A percentile compares a stretch with the other conserved stretches of the same genome.
Conservation (phyloP, 2,797 vertebrate species). For the Danio albolineatus region DNA sequence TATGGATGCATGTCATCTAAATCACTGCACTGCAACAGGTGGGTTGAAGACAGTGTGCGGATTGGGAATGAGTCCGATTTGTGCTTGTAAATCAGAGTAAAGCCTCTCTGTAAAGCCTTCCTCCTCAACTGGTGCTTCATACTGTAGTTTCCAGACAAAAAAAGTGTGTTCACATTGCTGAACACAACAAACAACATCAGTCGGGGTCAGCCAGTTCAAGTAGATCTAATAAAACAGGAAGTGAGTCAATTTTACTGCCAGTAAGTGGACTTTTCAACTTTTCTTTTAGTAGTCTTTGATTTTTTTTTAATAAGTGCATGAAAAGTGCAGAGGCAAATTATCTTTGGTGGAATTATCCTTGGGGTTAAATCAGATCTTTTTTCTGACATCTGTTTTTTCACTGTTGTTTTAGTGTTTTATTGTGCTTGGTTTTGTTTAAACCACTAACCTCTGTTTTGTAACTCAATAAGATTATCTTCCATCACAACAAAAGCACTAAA, state of each 20-base stretch:
- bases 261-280: background rate
- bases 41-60: background rate
- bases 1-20: constrained; percentile 20
- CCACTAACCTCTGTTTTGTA: background rate
- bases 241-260: background rate
- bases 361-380: background rate
- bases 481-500: background rate
- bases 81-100: constrained; percentile 27
- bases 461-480: background rate
- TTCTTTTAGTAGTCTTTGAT: background rate
- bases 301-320: background rate
- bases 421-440: background rate
- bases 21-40: constrained; percentile 39
- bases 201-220: background rate
- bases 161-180: background rate
- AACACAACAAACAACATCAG: constrained; percentile 2
- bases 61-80: constrained; percentile 35
- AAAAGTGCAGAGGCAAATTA: background rate
- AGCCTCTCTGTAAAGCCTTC: background rate
- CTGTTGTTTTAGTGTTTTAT: background rate
- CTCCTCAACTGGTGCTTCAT: background rate
- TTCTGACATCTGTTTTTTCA: background rate
- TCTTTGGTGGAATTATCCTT: background rate
- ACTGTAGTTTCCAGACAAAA: background rate
- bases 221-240: background rate